phyloP scores from a whole-genome alignment of 1,140 invertebrate genomes.

The Cotesia vestalis region DNA sequence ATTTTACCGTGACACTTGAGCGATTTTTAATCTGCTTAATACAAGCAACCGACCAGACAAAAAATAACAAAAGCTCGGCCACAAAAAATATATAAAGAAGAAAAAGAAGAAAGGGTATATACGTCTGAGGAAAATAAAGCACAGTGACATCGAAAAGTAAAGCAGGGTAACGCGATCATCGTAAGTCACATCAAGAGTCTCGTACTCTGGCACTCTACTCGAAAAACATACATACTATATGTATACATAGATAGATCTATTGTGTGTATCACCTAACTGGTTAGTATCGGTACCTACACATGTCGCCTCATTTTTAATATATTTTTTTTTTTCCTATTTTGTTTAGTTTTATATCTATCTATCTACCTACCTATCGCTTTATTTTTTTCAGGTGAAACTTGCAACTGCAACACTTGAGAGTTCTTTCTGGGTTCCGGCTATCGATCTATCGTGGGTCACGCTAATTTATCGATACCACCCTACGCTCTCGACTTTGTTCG shows the following conservation, averaged over 20 bases:
- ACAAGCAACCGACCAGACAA: too few species aligned
- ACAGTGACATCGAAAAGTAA: slow-evolving; percentile 24
- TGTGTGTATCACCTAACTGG: too few species aligned
- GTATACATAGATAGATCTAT: too few species aligned
- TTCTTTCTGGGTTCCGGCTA: neutral
- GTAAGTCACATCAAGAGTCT: slow-evolving; percentile 31
- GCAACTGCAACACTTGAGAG: neutral
- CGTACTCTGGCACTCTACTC: neutral
- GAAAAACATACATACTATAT: too few species aligned
- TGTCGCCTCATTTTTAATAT: too few species aligned
- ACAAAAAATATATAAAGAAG: neutral
- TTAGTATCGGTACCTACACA: too few species aligned
- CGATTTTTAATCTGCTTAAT: too few species aligned
- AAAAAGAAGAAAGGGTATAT: slow-evolving; percentile 3
- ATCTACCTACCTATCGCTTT: neutral
- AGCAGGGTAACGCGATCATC: slow-evolving; percentile 26
- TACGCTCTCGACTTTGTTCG: slow-evolving; percentile 23
- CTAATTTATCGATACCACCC: slow-evolving; percentile 38
- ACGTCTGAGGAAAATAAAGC: slow-evolving; percentile 11
- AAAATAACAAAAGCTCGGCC: too few species aligned
- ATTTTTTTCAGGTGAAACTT: neutral
- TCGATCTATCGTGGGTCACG: slow-evolving; percentile 29
- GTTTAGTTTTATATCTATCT: too few species aligned
- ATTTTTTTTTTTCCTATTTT: too few species aligned
- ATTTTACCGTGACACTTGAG: too few species aligned